Conservation (phyloP, 2,113 vertebrate genomes). For the Thalassoma bifasciatum region DNA sequence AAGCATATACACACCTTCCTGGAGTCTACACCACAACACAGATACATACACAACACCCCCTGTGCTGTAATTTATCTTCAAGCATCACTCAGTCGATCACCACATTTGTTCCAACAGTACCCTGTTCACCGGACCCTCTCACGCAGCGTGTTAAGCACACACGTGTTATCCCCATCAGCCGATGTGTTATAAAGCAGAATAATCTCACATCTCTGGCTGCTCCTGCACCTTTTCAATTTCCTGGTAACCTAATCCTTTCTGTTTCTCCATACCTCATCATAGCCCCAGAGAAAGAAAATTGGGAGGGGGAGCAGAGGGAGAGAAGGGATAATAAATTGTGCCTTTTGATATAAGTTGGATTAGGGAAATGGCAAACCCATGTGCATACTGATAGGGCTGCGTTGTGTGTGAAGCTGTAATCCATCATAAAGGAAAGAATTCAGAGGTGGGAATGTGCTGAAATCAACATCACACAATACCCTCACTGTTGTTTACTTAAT, state of each 20-base stretch:
- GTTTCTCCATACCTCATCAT: conserved; percentile 64
- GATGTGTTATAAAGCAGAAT: conserved; percentile 54
- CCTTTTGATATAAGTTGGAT: conserved; percentile 74
- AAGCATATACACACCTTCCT: conserved; percentile 6
- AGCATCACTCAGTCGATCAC: conserved; percentile 54
- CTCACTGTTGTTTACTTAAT: not conserved
- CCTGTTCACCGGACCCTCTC: conserved; percentile 27
- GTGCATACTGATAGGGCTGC: conserved; percentile 40
- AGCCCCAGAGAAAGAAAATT: conserved; percentile 47
- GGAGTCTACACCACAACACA: conserved; percentile 38
- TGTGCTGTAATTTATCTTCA: conserved; percentile 45
- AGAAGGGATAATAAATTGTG: conserved; percentile 65
- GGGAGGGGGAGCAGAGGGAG: not conserved
- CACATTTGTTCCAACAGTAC: conserved; percentile 23
- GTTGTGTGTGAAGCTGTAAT: conserved; percentile 44
- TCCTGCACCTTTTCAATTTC: conserved; percentile 80
- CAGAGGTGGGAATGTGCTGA: conserved; percentile 5
- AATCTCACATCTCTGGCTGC: conserved; percentile 73
- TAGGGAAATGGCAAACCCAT: conserved; percentile 60
- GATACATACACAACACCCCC: not conserved
- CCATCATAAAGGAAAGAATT: conserved; percentile 36
- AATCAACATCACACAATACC: conserved; percentile 6
- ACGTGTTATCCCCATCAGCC: conserved; percentile 73
- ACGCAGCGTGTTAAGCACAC: conserved; percentile 56
- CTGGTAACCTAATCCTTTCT: conserved; percentile 74